phyloP scores from a whole-genome alignment of 2,797 vertebrate species.

The Taenioides sp. region DNA sequence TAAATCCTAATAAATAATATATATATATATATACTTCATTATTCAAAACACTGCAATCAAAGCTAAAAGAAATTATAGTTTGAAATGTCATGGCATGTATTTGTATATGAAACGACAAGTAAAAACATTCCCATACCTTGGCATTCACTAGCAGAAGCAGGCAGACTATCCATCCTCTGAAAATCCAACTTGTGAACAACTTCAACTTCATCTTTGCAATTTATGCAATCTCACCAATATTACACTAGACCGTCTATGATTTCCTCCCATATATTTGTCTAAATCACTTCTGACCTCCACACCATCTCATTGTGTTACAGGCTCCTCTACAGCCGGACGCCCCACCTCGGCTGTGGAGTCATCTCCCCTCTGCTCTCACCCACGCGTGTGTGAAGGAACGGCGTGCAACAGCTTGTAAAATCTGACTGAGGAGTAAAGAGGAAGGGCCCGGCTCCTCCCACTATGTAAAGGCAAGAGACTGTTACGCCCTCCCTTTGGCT shows the following conservation, averaged over 20 bases:
- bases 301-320: slow-evolving; percentile 55
- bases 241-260: slow-evolving; percentile 5
- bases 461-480: slow-evolving; percentile 25
- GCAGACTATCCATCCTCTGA: slow-evolving; percentile 76
- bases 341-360: slow-evolving; percentile 32
- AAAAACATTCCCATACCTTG: slow-evolving; percentile 65
- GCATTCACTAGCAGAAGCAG: slow-evolving; percentile 64
- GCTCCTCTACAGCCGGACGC: slow-evolving; percentile 33
- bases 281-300: slow-evolving; percentile 44
- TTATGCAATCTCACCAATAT: not conserved
- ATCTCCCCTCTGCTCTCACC: slow-evolving; percentile 52
- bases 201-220: slow-evolving; percentile 68
- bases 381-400: slow-evolving; percentile 55
- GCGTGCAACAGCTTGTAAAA: slow-evolving; percentile 64
- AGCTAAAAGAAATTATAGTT: not conserved
- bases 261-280: slow-evolving; percentile 8
- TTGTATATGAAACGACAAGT: not conserved
- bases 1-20: not conserved
- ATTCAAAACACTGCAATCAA: not conserved
- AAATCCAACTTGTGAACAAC: slow-evolving; percentile 75
- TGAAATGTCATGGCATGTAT: not conserved
- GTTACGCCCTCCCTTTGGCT: slow-evolving; percentile 10
- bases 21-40: not conserved
- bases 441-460: slow-evolving; percentile 59
- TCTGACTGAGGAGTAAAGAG: slow-evolving; percentile 20